phyloP scores from a whole-genome alignment of 2,888 invertebrate species.

The Chrysolina haemoptera region DNA sequence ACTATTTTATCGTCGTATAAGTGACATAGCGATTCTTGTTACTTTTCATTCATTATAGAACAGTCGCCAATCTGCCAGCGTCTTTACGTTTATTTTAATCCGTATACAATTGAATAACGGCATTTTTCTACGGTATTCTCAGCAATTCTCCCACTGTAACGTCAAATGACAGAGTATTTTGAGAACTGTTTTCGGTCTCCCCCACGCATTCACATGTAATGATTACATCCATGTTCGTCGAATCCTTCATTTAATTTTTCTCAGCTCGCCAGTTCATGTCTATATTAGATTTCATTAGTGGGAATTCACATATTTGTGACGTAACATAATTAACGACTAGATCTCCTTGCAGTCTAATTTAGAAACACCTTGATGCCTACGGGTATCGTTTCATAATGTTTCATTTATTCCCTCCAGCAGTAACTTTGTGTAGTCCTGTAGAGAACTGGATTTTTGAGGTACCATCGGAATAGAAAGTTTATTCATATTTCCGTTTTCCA shows the following conservation, averaged over 20 bases:
- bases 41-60: no score
- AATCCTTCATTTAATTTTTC: constrained; percentile 18
- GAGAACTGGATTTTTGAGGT: not conserved
- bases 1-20: no score
- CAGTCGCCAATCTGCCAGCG: no score
- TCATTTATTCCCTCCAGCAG: not conserved
- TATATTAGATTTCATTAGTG: constrained; percentile 32
- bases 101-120: no score
- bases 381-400: constrained; percentile 36
- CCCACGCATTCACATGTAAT: not conserved
- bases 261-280: constrained; percentile 16
- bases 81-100: no score
- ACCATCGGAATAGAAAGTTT: constrained; percentile 1
- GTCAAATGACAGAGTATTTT: not conserved
- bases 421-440: not conserved
- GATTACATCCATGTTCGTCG: constrained; percentile 15
- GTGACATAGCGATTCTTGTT: no score
- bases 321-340: constrained; percentile 44
- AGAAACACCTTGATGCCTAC: constrained; percentile 46
- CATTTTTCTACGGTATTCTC: not conserved
- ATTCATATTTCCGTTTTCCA: no score
- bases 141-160: not conserved
- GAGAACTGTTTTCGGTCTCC: not conserved
- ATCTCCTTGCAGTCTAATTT: constrained; percentile 45
- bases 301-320: constrained; percentile 45